Evolutionary conservation across 2,113 vertebrate genomes (phyloP).

Genomic region (Egretta garzetta): DNA sequence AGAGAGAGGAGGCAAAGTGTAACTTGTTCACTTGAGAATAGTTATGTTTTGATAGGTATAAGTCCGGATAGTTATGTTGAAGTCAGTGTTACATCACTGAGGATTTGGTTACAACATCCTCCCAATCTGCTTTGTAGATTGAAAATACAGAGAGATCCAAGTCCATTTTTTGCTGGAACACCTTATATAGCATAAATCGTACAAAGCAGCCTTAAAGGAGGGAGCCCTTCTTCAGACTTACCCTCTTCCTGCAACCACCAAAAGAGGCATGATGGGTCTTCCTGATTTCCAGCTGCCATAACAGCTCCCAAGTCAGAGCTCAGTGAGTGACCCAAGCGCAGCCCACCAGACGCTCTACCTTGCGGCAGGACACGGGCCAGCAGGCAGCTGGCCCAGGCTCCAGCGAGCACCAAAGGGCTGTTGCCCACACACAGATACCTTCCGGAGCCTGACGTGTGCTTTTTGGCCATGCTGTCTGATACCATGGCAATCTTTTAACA

Average conservation of each 20-base stretch:
- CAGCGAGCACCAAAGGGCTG: neutral
- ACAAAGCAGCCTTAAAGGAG: neutral
- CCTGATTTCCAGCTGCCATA: neutral
- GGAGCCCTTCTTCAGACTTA: neutral
- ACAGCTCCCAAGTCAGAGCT: neutral
- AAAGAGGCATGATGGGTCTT: neutral
- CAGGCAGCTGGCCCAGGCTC: neutral
- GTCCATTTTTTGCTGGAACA: neutral
- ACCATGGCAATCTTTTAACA: neutral
- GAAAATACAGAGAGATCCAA: neutral
- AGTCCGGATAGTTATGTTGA: neutral
- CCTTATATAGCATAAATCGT: neutral
- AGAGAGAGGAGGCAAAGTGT: neutral
- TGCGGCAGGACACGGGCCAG: neutral
- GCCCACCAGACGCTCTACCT: neutral
- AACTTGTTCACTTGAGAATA: conserved; percentile 11
- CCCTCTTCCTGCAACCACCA: neutral
- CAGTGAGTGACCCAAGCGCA: rapidly evolving
- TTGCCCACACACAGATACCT: neutral
- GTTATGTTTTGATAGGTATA: conserved; percentile 3
- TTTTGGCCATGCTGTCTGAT: neutral
- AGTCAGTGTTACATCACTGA: neutral
- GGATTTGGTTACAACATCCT: neutral
- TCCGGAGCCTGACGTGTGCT: neutral
- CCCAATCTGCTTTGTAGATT: neutral